A percentile compares a stretch with the other conserved stretches of the same genome.
phyloP scores from a whole-genome alignment of 2,888 invertebrate genomes.

The Orthonevra nobilis region DNA sequence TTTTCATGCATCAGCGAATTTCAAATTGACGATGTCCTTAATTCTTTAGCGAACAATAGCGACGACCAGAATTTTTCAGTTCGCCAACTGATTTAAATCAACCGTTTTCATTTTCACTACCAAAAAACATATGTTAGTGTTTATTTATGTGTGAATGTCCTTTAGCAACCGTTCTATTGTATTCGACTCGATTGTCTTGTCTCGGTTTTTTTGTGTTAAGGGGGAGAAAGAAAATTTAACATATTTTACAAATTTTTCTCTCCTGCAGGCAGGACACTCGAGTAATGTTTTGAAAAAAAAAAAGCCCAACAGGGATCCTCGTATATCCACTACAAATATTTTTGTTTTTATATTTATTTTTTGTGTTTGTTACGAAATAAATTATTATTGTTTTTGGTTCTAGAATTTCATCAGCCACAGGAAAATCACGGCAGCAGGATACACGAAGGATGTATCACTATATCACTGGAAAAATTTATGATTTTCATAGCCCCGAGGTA shows the following conservation, averaged over 20 bases:
- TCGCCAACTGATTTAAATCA: conserved; percentile 53
- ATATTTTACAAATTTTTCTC: too few species aligned
- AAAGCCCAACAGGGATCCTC: too few species aligned
- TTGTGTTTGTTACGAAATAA: background rate
- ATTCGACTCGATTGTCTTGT: conserved; percentile 29
- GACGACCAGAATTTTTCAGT: conserved; percentile 2
- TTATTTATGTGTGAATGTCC: conserved; percentile 45
- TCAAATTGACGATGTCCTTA: conserved; percentile 69
- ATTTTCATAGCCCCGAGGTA: conserved; percentile 5
- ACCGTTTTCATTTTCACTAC: conserved; percentile 29
- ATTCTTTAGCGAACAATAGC: conserved; percentile 55
- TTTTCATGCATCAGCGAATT: conserved; percentile 52
- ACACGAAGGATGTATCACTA: background rate
- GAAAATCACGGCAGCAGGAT: background rate
- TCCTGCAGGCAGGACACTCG: conserved; percentile 16
- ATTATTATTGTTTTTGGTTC: conserved; percentile 9
- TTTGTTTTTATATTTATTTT: background rate
- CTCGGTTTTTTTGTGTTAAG: conserved; percentile 9
- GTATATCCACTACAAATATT: conserved; percentile 14
- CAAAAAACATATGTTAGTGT: background rate
- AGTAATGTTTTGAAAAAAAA: too few species aligned
- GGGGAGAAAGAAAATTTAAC: too few species aligned
- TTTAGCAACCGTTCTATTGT: conserved; percentile 31
- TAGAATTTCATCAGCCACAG: conserved; percentile 1
- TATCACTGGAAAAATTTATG: conserved; percentile 7